Conservation (phyloP, 2,888 invertebrate genomes). For the Frankliniella fusca region DNA sequence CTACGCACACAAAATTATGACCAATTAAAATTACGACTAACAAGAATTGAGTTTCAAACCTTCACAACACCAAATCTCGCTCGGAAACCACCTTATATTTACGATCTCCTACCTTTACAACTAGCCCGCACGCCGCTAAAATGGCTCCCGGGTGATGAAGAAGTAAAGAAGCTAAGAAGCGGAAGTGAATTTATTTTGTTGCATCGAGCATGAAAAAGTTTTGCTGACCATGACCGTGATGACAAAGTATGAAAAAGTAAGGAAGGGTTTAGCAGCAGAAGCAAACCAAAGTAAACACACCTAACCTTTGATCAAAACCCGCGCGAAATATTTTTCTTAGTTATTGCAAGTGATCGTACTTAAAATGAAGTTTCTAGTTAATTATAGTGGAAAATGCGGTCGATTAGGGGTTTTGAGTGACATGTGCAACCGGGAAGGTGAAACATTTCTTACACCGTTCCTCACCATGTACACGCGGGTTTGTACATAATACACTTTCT, state of each 20-base stretch:
- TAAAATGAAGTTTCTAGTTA: slow-evolving; percentile 68
- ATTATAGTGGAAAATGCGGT: slow-evolving; percentile 57
- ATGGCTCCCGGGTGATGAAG: not conserved
- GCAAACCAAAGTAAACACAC: too few species aligned
- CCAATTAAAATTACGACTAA: not conserved
- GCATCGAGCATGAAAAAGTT: not conserved
- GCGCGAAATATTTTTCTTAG: too few species aligned
- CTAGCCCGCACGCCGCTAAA: not conserved
- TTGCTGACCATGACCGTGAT: too few species aligned
- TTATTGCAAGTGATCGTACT: not conserved
- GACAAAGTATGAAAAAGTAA: too few species aligned
- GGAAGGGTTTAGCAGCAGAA: too few species aligned
- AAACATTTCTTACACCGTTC: slow-evolving; percentile 66
- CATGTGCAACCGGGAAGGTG: slow-evolving; percentile 55
- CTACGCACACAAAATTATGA: too few species aligned
- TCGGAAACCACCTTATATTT: not conserved
- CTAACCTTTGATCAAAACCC: too few species aligned
- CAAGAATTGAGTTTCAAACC: not conserved
- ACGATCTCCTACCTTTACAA: not conserved
- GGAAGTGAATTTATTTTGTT: not conserved
- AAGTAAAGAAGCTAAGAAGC: not conserved
- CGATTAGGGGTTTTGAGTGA: slow-evolving; percentile 63
- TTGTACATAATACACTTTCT: slow-evolving; percentile 38
- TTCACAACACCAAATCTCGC: not conserved
- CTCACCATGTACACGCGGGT: slow-evolving; percentile 72